phyloP scores from a whole-genome alignment of 1,140 invertebrate genomes.

The Branchinecta lindahli region DNA sequence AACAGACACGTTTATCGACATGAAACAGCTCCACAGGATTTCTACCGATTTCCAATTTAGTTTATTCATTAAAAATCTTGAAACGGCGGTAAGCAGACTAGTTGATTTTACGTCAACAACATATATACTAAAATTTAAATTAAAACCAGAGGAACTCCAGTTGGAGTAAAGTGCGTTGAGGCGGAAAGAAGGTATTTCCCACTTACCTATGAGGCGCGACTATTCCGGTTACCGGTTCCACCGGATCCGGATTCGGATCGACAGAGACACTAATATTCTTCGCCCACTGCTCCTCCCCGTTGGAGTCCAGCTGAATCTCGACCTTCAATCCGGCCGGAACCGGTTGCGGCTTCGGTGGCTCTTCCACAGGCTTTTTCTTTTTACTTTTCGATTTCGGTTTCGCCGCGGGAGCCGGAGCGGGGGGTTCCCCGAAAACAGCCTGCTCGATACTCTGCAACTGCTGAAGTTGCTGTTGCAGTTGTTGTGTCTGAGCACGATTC shows the following conservation, averaged over 20 bases:
- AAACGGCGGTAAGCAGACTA: too few relatives aligned
- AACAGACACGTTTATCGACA: too few relatives aligned
- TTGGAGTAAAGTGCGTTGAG: too few relatives aligned
- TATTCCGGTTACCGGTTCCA: neutral
- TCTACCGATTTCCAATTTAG: too few relatives aligned
- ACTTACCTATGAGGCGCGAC: conserved; percentile 1
- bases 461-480: conserved; percentile 32
- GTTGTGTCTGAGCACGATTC: conserved; percentile 45
- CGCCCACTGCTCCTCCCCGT: neutral
- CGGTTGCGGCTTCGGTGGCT: conserved; percentile 2
- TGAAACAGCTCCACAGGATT: too few relatives aligned
- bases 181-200: too few relatives aligned
- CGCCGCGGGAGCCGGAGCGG: conserved; percentile 19
- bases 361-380: conserved; percentile 21
- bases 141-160: too few relatives aligned
- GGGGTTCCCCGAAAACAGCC: conserved; percentile 10
- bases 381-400: conserved; percentile 21
- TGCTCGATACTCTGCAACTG: conserved; percentile 26
- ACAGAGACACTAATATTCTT: neutral
- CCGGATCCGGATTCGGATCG: neutral
- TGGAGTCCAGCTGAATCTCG: neutral
- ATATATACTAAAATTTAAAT: too few relatives aligned
- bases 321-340: conserved; percentile 22
- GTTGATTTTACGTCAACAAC: too few relatives aligned
- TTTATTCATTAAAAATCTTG: too few relatives aligned